Percentiles rank a stretch among this genome's conserved stretches.
Conservation (phyloP, 2,113 vertebrate genomes). For the Balaenoptera acutorostrata region DNA sequence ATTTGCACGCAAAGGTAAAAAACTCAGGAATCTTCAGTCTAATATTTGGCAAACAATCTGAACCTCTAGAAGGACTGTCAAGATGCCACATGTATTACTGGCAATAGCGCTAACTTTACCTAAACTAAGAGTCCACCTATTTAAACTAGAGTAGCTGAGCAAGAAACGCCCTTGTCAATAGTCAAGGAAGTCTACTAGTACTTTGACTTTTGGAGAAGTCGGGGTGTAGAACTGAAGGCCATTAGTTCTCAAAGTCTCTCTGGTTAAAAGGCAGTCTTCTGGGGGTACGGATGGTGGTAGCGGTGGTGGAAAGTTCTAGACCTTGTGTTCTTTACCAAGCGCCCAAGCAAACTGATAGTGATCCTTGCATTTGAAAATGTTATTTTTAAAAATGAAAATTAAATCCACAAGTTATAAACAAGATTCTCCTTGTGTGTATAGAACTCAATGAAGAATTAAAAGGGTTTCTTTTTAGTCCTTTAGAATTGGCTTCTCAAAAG, state of each 20-base stretch:
- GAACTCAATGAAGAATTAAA: not conserved
- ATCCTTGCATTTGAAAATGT: not conserved
- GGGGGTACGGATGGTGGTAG: fast-evolving
- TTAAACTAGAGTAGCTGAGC: not conserved
- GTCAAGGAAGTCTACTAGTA: not conserved
- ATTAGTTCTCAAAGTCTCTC: not conserved
- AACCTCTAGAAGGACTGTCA: not conserved
- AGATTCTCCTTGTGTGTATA: not conserved
- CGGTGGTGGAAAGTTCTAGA: not conserved
- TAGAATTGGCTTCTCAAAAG: not conserved
- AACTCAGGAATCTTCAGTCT: not conserved
- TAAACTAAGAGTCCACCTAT: not conserved
- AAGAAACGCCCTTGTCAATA: not conserved
- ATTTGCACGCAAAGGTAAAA: not conserved
- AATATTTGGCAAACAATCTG: constrained; percentile 19
- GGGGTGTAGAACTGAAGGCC: not conserved
- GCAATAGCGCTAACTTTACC: not conserved
- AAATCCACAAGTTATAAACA: not conserved
- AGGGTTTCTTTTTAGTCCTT: not conserved
- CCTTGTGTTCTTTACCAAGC: not conserved
- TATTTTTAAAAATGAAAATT: not conserved
- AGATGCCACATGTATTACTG: not conserved
- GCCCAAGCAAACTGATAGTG: not conserved
- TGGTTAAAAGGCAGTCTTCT: not conserved
- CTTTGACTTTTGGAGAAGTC: not conserved